Conservation (phyloP, 2,797 vertebrate species). For the Artibeus jamaicensis region DNA sequence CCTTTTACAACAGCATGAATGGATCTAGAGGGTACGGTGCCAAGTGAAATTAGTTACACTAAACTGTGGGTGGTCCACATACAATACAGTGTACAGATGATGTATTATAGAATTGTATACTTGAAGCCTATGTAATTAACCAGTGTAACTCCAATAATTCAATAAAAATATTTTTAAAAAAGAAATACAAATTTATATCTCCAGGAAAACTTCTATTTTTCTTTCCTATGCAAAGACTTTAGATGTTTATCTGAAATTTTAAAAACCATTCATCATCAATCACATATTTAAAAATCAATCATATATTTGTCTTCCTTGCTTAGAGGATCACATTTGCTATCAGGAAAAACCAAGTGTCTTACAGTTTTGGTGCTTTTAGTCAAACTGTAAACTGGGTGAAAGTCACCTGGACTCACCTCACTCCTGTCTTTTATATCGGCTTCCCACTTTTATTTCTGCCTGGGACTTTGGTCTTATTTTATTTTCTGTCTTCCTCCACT, state of each 20-base stretch:
- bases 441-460: background rate
- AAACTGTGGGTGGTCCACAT: background rate
- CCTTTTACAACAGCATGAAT: background rate
- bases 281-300: too few species aligned
- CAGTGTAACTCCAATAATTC: background rate
- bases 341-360: background rate
- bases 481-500: background rate
- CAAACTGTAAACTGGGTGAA: background rate
- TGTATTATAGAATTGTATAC: background rate
- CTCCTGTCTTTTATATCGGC: background rate
- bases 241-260: background rate
- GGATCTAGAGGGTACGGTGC: background rate
- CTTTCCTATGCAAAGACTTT: background rate
- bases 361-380: background rate
- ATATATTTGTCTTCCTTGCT: background rate
- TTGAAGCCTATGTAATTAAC: background rate
- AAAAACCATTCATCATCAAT: background rate
- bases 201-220: background rate
- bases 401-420: background rate
- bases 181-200: background rate
- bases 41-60: background rate
- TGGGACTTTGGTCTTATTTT: background rate
- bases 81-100: background rate
- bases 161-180: background rate
- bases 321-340: background rate